phyloP scores from a whole-genome alignment of 2,888 invertebrate genomes.

The Deroplatys truncata region DNA sequence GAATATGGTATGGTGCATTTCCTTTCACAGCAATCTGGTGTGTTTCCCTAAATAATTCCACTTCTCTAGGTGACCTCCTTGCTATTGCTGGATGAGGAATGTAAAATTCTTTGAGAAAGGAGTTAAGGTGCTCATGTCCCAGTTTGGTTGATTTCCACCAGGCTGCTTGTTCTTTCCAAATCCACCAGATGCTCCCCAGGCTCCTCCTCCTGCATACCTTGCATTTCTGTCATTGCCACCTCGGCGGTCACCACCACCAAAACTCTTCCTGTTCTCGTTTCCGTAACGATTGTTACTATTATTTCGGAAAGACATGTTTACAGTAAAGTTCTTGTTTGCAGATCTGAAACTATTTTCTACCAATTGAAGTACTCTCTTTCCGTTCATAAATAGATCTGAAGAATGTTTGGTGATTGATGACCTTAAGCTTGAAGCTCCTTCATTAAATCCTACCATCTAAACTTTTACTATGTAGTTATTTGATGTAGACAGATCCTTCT shows the following conservation, averaged over 20 bases:
- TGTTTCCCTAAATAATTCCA: not conserved
- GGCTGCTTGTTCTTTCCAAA: constrained; percentile 36
- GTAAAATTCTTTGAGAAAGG: constrained; percentile 92
- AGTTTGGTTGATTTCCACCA: constrained; percentile 75
- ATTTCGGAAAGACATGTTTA: not conserved
- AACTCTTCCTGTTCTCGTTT: constrained; percentile 31
- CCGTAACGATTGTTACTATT: not conserved
- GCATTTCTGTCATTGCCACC: constrained; percentile 34
- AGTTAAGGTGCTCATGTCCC: constrained; percentile 72
- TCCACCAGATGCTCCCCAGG: constrained; percentile 47
- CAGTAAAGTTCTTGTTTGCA: too few species aligned
- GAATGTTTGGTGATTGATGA: too few species aligned
- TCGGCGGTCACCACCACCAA: constrained; percentile 39
- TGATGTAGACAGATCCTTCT: too few species aligned
- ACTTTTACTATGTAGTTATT: too few species aligned
- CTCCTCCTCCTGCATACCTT: constrained; percentile 40
- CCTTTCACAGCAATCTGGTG: constrained; percentile 42
- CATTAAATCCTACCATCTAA: too few species aligned
- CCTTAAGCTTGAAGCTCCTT: too few species aligned
- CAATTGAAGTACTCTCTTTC: too few species aligned
- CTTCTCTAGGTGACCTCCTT: constrained; percentile 44
- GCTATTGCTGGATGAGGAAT: constrained; percentile 71
- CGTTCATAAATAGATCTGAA: too few species aligned
- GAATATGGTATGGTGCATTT: constrained; percentile 42
- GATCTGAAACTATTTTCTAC: too few species aligned